These are phyloP conservation scores for Esox niger DNA, from an alignment of 2,113 vertebrate species.

Conservation along the genomic window DNA sequence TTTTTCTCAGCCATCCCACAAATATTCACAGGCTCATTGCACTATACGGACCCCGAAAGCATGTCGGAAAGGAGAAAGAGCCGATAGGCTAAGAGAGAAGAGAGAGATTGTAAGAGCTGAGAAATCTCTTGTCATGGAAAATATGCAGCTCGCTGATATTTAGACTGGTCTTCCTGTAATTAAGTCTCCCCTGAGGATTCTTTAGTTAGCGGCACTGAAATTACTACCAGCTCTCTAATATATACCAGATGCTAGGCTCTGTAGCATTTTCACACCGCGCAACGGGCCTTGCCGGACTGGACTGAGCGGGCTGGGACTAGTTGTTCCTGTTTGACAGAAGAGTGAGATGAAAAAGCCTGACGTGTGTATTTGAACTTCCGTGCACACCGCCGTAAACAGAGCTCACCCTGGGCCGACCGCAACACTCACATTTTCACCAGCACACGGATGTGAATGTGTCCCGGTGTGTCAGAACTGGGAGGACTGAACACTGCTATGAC, in stretches of 20 bases:
- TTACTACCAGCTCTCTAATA: conserved; percentile 98
- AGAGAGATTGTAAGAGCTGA: conserved; percentile 49
- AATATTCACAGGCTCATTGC: conserved; percentile 55
- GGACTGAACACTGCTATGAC: not conserved
- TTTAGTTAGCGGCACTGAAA: conserved; percentile 98
- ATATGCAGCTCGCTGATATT: conserved; percentile 94
- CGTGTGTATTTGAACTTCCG: conserved; percentile 32
- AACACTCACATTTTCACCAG: not conserved
- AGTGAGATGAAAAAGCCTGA: conserved; percentile 48
- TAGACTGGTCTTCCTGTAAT: conserved; percentile 99
- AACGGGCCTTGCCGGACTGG: conserved; percentile 57
- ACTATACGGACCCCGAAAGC: conserved; percentile 73
- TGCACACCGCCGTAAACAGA: conserved; percentile 32
- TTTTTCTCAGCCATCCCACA: conserved; percentile 32
- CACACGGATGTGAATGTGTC: not conserved
- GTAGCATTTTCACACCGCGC: conserved; percentile 57
- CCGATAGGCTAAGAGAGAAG: no score
- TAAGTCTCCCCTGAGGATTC: conserved; percentile 97
- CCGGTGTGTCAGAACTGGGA: not conserved
- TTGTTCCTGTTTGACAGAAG: conserved; percentile 42
- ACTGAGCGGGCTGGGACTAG: conserved; percentile 11
- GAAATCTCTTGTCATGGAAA: conserved; percentile 91
- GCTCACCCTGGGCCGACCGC: not conserved
- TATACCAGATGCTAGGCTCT: conserved; percentile 88
- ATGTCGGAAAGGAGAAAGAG: no score